Conservation (phyloP, 2,797 vertebrate species). For the Amphiprion clarkii region DNA sequence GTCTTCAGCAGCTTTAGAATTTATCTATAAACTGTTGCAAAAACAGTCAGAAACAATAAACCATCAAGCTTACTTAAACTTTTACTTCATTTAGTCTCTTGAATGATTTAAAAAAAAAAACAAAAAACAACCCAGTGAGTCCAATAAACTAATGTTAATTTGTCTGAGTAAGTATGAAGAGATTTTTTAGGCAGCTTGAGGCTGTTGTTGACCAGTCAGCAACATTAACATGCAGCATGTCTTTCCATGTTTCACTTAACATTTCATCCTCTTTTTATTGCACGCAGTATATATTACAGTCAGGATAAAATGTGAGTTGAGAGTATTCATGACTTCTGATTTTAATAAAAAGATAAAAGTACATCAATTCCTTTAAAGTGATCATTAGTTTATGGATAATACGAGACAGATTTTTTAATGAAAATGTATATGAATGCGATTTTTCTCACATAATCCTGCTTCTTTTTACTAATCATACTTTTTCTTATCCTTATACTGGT, state of each 20-base stretch:
- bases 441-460: background rate
- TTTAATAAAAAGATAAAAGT: background rate
- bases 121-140: too few relatives aligned
- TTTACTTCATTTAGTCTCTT: too few relatives aligned
- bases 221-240: too few relatives aligned
- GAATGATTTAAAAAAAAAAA: too few relatives aligned
- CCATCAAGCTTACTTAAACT: too few relatives aligned
- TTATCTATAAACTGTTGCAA: too few relatives aligned
- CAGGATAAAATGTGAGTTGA: background rate
- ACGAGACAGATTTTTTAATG: background rate
- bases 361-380: too few relatives aligned
- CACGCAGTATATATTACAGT: background rate
- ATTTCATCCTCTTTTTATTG: too few relatives aligned
- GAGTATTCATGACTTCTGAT: slow-evolving; percentile 11
- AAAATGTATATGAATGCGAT: background rate
- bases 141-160: background rate
- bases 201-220: too few relatives aligned
- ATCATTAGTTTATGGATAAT: slow-evolving; percentile 1
- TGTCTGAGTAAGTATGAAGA: background rate
- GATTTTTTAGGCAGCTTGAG: too few relatives aligned
- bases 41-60: background rate
- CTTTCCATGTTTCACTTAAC: too few relatives aligned
- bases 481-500: background rate
- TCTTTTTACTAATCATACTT: slow-evolving; percentile 6
- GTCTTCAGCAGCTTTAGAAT: background rate